Evolutionary conservation across 1,140 invertebrate genomes (phyloP), one percentile per base, ranked within the genome.

Genomic region (Fopius arisanus): DNA sequence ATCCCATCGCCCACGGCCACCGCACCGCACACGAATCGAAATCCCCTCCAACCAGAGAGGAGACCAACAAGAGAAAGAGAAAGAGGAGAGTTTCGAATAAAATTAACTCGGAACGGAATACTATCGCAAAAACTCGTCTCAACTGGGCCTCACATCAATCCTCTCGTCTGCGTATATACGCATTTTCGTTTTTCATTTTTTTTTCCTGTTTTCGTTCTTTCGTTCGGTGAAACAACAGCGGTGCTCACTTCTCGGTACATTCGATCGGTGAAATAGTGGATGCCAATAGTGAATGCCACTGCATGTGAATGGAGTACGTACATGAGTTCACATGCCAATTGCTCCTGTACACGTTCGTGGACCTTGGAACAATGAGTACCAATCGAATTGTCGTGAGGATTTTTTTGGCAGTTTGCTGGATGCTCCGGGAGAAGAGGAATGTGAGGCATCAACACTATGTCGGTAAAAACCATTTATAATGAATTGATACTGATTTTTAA

Each of bases 121-220:
- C 43, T 40, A 21, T 74, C 62, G 72, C 79, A 85, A 85, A 85
- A 85, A 85, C 83, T 85, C 81, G 84, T 84, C 82, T 82, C 75
- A 63, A 37, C 63, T 63, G 70, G 65, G 75, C 72, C 51, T 65
- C 73, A 71, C 78, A 79, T 80, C 80, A 78, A 81, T 81, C 80
- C 74, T 76, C 68, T 66, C 40, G 62, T 67, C 16, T 51, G 65
- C 43, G 41, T 63, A 70, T 66, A 67, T 37, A 54, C 51, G 51
- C 26, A 41, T 62, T 48, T 37, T 62, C 23, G 66, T 21, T 70
- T 37, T 59, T 1, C 23, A 3, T 59, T 59, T 51, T n/a, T 23
- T 59, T 59, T 63, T 63, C 28, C 59, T 63, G 21, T 63, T 65
- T 28, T 54, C 9, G 16, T 48, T 16, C 6, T 28, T 28, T 67